Evolutionary conservation across 2,888 invertebrate species (phyloP).

Genomic region (Pollenia amentaria): DNA sequence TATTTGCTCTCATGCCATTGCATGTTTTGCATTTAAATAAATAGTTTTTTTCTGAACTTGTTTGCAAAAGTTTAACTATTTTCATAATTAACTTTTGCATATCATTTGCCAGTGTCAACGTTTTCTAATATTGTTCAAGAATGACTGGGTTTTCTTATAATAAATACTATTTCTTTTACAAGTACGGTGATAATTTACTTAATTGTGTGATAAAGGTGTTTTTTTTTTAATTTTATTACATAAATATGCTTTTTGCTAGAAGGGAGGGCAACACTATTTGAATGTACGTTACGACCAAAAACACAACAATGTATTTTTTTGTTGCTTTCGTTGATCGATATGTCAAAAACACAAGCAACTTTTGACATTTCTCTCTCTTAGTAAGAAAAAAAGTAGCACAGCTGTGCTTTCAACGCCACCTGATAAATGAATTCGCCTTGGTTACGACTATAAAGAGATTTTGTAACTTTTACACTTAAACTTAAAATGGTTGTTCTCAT

Average conservation of each 20-base stretch:
- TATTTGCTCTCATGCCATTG: constrained; percentile 56
- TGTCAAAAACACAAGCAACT: no score
- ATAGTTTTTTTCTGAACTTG: constrained; percentile 8
- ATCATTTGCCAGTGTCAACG: constrained; percentile 29
- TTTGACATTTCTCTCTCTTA: no score
- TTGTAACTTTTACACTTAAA: neutral
- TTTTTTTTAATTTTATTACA: neutral
- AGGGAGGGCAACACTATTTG: constrained; percentile 13
- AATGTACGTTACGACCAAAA: neutral
- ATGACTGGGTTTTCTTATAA: neutral
- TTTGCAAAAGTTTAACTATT: constrained; percentile 35
- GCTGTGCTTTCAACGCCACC: no score
- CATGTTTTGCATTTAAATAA: constrained; percentile 52
- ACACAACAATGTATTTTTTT: no score
- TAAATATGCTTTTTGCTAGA: neutral
- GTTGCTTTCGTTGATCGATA: no score
- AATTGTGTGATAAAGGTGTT: constrained; percentile 3
- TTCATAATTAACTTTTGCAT: constrained; percentile 49
- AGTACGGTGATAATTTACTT: constrained; percentile 33
- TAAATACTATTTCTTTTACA: neutral
- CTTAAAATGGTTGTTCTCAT: neutral
- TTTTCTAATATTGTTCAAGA: neutral
- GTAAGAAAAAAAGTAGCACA: no score
- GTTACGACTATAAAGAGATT: neutral
- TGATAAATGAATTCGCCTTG: no score